These are phyloP conservation scores for Andrena fulva DNA, from an alignment of 2,888 invertebrate genomes.

Conservation along the genomic window DNA sequence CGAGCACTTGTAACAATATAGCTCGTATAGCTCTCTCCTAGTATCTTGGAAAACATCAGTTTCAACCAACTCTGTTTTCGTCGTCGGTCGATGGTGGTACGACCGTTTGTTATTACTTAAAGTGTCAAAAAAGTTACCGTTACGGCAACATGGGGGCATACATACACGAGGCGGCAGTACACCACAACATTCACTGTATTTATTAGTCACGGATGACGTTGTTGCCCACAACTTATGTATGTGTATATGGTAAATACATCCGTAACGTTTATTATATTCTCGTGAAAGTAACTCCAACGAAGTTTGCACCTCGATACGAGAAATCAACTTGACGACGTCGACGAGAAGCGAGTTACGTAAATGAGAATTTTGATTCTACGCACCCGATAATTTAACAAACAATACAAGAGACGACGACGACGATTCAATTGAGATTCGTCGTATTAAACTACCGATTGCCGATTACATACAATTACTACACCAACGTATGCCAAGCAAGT, in stretches of 20 bases:
- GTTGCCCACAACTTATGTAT: background rate
- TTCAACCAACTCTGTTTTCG: no score
- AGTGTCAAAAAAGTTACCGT: conserved; percentile 16
- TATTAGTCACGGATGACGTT: background rate
- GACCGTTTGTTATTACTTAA: background rate
- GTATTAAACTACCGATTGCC: background rate
- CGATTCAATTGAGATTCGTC: background rate
- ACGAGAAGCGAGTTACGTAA: background rate
- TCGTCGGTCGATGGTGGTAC: background rate
- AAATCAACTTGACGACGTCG: background rate
- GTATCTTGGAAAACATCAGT: background rate
- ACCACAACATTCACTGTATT: conserved; percentile 6
- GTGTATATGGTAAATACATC: background rate
- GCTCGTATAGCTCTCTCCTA: no score
- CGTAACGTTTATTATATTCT: background rate
- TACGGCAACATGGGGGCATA: background rate
- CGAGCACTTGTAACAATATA: no score
- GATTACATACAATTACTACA: background rate
- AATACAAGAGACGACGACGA: background rate
- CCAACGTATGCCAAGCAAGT: no score
- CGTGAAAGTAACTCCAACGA: background rate
- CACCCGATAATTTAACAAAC: conserved; percentile 4
- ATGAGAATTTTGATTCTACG: conserved; percentile 1
- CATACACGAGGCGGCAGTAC: background rate
- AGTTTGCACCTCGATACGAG: background rate